phyloP scores from a whole-genome alignment of 2,888 invertebrate species.

The Limnephilus rhombicus region DNA sequence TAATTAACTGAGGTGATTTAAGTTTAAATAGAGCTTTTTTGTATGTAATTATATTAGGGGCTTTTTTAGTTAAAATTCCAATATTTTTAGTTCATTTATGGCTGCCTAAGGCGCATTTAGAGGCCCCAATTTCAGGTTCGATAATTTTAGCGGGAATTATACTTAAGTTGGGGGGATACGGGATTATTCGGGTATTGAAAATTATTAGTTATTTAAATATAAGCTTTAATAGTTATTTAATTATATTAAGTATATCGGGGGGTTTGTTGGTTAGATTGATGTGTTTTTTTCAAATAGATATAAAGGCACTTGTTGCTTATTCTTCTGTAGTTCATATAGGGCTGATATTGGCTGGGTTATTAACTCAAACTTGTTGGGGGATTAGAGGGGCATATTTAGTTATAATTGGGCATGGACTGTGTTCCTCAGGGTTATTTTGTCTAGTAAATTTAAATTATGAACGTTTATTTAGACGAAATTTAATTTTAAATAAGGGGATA shows the following conservation, averaged over 20 bases:
- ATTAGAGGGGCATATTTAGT: conserved; percentile 76
- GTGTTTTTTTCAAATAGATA: conserved; percentile 83
- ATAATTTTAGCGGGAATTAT: conserved; percentile 86
- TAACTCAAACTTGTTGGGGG: conserved; percentile 78
- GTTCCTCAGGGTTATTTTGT: conserved; percentile 83
- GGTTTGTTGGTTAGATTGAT: conserved; percentile 77
- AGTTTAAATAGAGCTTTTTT: conserved; percentile 69
- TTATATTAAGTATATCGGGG: conserved; percentile 78
- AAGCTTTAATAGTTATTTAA: conserved; percentile 76
- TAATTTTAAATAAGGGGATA: conserved; percentile 81
- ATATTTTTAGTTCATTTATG: conserved; percentile 85
- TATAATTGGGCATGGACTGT: conserved; percentile 83
- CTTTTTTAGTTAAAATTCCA: conserved; percentile 86
- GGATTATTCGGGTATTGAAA: conserved; percentile 67
- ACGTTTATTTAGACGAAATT: conserved; percentile 79
- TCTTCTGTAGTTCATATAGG: conserved; percentile 86
- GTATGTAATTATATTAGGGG: conserved; percentile 74
- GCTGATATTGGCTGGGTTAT: conserved; percentile 78
- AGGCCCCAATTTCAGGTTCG: conserved; percentile 84
- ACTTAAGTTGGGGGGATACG: conserved; percentile 86
- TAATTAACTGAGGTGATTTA: conserved; percentile 69
- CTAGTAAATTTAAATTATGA: conserved; percentile 82
- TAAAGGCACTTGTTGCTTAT: conserved; percentile 86
- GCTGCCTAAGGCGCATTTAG: conserved; percentile 86
- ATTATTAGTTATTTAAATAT: conserved; percentile 70